Conservation (phyloP, 2,888 invertebrate genomes). For the Erpobdella octoculata region DNA sequence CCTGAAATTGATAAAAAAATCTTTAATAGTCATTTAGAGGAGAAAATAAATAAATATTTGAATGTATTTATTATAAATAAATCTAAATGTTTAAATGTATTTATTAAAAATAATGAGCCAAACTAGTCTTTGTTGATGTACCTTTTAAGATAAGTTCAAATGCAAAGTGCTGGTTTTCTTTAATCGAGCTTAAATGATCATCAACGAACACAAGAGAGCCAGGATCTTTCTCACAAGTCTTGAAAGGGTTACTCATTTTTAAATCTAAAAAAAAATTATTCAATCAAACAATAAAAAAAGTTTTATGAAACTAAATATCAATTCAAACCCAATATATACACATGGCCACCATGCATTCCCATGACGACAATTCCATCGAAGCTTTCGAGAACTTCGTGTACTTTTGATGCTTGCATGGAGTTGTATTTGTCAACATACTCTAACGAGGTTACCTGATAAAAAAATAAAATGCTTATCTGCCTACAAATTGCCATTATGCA, state of each 20-base stretch:
- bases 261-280: neutral
- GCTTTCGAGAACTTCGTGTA: neutral
- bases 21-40: too few species aligned
- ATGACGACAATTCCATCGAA: slow-evolving; percentile 1
- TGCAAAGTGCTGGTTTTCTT: neutral
- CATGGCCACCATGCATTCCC: neutral
- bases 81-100: neutral
- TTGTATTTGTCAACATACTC: neutral
- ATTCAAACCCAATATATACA: slow-evolving; percentile 2
- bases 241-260: neutral
- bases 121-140: too few species aligned
- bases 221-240: neutral
- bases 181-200: neutral
- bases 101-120: neutral
- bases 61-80: neutral
- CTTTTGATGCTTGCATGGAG: neutral
- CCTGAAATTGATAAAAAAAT: neutral
- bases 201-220: neutral
- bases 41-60: too few species aligned
- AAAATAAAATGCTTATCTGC: neutral
- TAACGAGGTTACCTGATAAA: neutral
- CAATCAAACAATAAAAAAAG: neutral
- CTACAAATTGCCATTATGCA: too few species aligned
- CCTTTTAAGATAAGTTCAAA: too few species aligned
- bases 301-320: neutral